A percentile compares a stretch with the other conserved stretches of the same genome.
Evolutionary conservation across 2,113 vertebrate species (phyloP).

Genomic region (Lamprologus tigripictilis): DNA sequence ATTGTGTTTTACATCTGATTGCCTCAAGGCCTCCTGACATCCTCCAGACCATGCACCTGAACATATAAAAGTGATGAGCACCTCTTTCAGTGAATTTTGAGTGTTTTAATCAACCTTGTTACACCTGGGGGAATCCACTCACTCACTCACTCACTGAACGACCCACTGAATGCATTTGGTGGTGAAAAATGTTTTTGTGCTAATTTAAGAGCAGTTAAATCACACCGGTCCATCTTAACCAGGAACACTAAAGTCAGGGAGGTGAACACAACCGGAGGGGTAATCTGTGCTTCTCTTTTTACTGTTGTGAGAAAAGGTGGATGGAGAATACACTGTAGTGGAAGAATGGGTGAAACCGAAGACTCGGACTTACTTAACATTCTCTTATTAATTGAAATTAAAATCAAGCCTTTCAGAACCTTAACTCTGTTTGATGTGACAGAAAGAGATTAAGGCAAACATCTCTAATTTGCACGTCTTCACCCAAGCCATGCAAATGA

Average conservation of each 20-base stretch:
- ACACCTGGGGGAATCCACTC: background rate
- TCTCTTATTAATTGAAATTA: background rate
- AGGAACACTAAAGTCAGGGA: background rate
- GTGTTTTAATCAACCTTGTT: background rate
- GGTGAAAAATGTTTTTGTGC: background rate
- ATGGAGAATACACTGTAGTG: background rate
- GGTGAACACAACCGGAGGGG: background rate
- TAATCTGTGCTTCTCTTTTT: background rate
- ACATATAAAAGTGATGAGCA: background rate
- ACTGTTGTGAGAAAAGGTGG: background rate
- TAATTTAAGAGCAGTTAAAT: background rate
- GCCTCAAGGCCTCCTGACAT: background rate
- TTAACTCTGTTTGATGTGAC: background rate
- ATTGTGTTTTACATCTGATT: background rate
- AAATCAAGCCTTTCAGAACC: background rate
- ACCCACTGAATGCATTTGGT: background rate
- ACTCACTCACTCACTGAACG: background rate
- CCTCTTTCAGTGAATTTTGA: background rate
- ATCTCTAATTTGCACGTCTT: background rate
- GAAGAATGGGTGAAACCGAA: background rate
- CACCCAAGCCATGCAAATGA: background rate
- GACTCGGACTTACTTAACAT: background rate
- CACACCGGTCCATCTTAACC: fast-evolving
- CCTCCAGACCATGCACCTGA: background rate
- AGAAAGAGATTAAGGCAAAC: background rate